A percentile compares a stretch with the other conserved stretches of the same genome.
Conservation (phyloP, 2,113 vertebrate genomes). For the Nycticryphes semicollaris region DNA sequence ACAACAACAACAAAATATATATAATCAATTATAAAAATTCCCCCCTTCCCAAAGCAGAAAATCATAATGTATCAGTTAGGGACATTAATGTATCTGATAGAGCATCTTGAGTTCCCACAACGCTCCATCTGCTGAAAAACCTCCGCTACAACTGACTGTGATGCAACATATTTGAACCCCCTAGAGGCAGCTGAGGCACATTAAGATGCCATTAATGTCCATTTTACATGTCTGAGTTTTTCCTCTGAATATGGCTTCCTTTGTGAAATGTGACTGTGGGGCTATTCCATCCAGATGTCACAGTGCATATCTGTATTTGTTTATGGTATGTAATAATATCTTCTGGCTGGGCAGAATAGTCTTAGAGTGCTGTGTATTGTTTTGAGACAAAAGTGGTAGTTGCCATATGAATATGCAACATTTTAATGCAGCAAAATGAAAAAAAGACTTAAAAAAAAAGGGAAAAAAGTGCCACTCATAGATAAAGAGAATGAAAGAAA, state of each 20-base stretch:
- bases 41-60: not conserved
- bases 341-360: not conserved
- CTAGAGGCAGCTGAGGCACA: not conserved
- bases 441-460: not conserved
- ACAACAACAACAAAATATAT: not conserved
- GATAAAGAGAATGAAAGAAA: not conserved
- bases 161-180: not conserved
- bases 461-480: not conserved
- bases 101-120: slow-evolving; percentile 4
- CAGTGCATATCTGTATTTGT: slow-evolving; percentile 1
- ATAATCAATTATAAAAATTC: not conserved
- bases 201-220: slow-evolving; percentile 42
- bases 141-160: not conserved
- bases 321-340: slow-evolving; percentile 45
- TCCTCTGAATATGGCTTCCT: not conserved
- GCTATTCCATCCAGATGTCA: slow-evolving; percentile 57
- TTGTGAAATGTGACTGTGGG: slow-evolving; percentile 3
- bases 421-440: not conserved
- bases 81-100: not conserved
- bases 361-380: not conserved
- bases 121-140: slow-evolving; percentile 35
- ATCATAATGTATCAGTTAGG: not conserved
- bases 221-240: not conserved
- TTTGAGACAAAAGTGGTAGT: not conserved
- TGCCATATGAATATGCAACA: not conserved